Conservation (phyloP, 2,888 invertebrate genomes). For the Leptinotarsa peninsularis region DNA sequence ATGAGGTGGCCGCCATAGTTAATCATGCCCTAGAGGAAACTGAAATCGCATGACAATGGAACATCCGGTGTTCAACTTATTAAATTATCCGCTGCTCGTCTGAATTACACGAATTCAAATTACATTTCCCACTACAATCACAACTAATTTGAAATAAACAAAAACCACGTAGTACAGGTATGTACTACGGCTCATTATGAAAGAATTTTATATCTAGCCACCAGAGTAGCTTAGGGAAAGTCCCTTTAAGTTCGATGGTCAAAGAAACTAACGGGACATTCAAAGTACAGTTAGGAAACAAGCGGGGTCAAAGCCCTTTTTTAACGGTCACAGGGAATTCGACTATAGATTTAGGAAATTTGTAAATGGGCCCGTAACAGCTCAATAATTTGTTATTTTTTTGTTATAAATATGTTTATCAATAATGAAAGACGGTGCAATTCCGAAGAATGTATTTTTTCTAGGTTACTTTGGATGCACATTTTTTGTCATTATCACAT, state of each 20-base stretch:
- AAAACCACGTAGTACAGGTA: not conserved
- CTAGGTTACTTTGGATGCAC: no score
- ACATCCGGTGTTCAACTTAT: slow-evolving; percentile 45
- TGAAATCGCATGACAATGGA: slow-evolving; percentile 41
- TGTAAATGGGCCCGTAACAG: not conserved
- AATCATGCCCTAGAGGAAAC: slow-evolving; percentile 34
- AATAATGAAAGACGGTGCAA: no score
- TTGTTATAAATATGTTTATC: no score
- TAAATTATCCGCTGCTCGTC: slow-evolving; percentile 38
- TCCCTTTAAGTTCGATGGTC: slow-evolving; percentile 4
- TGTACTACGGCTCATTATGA: not conserved
- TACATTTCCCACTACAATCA: slow-evolving; percentile 37
- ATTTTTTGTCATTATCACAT: no score
- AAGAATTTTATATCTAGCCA: slow-evolving; percentile 11
- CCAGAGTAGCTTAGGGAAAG: slow-evolving; percentile 2
- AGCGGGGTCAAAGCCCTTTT: slow-evolving; percentile 39
- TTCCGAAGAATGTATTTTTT: no score
- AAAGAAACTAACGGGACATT: slow-evolving; percentile 17
- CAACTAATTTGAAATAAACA: slow-evolving; percentile 7
- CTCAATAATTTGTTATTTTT: not conserved
- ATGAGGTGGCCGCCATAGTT: slow-evolving; percentile 9
- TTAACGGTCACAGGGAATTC: not conserved
- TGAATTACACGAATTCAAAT: slow-evolving; percentile 40
- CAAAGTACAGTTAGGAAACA: slow-evolving; percentile 36
- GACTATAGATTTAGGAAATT: not conserved